phyloP scores from a whole-genome alignment of 2,797 vertebrate species.

The Channallabes apus region DNA sequence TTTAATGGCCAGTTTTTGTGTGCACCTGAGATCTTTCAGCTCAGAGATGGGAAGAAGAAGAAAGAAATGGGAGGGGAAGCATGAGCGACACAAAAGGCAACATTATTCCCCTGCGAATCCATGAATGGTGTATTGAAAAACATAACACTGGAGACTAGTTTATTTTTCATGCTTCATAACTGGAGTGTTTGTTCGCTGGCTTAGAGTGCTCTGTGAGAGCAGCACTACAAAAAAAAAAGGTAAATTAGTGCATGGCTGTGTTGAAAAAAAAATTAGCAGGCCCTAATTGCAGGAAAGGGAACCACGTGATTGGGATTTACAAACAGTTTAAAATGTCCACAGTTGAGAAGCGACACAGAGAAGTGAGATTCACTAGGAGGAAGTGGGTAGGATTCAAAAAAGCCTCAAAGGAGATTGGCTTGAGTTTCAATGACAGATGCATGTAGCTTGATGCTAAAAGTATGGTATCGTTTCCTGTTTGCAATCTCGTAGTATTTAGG shows the following conservation, averaged over 20 bases:
- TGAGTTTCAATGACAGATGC: not conserved
- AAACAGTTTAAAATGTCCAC: not conserved
- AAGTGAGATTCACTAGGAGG: not conserved
- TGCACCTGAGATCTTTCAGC: slow-evolving; percentile 80
- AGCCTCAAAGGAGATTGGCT: too few relatives aligned
- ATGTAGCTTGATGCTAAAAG: not conserved
- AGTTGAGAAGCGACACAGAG: not conserved
- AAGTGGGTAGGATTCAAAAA: not conserved
- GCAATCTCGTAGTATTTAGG: not conserved
- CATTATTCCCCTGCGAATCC: slow-evolving; percentile 87
- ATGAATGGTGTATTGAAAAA: slow-evolving; percentile 97
- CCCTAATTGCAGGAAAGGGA: slow-evolving; percentile 63
- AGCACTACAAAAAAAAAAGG: slow-evolving; percentile 42
- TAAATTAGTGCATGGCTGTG: slow-evolving; percentile 53
- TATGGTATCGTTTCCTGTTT: not conserved
- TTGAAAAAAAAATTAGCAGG: slow-evolving; percentile 65
- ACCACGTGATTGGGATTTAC: slow-evolving; percentile 52
- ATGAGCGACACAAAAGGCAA: slow-evolving; percentile 86
- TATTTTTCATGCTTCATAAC: slow-evolving; percentile 85
- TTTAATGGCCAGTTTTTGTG: slow-evolving; percentile 66
- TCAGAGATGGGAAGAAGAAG: slow-evolving; percentile 70
- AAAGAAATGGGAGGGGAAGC: slow-evolving; percentile 76
- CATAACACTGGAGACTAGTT: slow-evolving; percentile 81
- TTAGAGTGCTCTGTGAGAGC: slow-evolving; percentile 61
- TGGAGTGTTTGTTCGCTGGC: slow-evolving; percentile 72